Evolutionary conservation across 2,113 vertebrate species (phyloP), one percentile per base, ranked within the genome.

Genomic region (Bubo scandiacus): DNA sequence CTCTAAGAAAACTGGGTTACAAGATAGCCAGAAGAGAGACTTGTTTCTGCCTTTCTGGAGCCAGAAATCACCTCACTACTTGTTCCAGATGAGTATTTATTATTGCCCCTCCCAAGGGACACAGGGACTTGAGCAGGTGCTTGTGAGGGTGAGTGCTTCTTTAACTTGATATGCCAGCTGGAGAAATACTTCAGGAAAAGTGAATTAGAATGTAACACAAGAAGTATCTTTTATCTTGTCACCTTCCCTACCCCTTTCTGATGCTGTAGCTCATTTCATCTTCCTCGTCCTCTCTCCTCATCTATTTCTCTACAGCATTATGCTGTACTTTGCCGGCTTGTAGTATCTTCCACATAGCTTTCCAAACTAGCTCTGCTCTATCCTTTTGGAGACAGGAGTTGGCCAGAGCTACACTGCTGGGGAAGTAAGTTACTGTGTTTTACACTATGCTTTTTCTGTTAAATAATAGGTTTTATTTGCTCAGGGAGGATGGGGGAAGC

Each of bases 231-330:
- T 3, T 55, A 3, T 15, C 21, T 32, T 34, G 15, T 17, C 5
- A 3, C 51, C 13, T 51, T 32, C 18, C 43, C 29, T 10, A 15
- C 36, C 16, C 52, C 7, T 30, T 36, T 15, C 18, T 58, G 34
- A 6, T 81, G n/a, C n/a, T 81, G 27, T 15, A 40, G 27, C 11
- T 47, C 1, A 0, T 57, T 78, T 2, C 5, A 12, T 20, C 21
- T 40, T 38, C 26, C 25, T 16, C 2, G 10, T 62, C 14, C 2
- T 16, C 29, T 32, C 23, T 26, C 27, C 51, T 29, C 1, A 5
- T 14, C 19, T 5, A 1, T 20, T 8, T 70, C 22, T 43, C 27
- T 10, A 0, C 27, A 27, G 20, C 22, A 3, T 0, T 3, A 4
- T 6, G 10, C 20, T 66, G 26, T 29, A 2, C 25, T 29, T 47